Evolutionary conservation across 2,888 invertebrate genomes (phyloP), one percentile per base, ranked within the genome.

Genomic region (Scrobipalpa atriplicella): DNA sequence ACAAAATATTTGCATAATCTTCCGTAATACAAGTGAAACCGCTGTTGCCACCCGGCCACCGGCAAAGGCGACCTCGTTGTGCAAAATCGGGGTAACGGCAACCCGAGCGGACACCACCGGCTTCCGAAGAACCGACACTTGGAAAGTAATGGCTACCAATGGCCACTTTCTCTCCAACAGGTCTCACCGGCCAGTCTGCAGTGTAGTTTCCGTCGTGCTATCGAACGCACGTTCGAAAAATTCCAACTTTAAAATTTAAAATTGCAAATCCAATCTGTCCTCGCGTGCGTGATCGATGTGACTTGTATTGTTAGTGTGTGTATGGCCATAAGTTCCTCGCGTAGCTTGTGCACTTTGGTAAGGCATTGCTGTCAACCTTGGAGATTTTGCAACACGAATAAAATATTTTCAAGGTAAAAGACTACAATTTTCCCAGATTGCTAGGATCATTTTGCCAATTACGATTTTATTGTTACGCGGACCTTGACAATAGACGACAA

Each of bases 21-120:
- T 41, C 18, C 41, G 69, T 67, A 68, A 67, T 66, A 56, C 54
- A 65, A 82, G 81, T 82, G 81, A 83, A 80, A 82, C 79, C 65
- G 76, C 75, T 73, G 80, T 83, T 81, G 78, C 79, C 75, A 79
- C 72, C 76, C 73, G 70, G 68, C 21, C 21, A 10, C 29, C 29
- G 54, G 67, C 68, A 66, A 38, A 29, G 69, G 75, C 77, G 88
- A 83, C 88, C 87, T 83, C 80, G 79, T 87, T 88, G 80, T 81
- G 82, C 83, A 83, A 85, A 87, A 84, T 78, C 73, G 73, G 79
- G 84, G 82, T 89, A 91, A 90, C 88, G 88, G 89, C 89, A 87
- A 58, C 58, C 36, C 9, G 36, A 58, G 38, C 58, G 58, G 58
- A 75, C 71, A 69, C 18, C 52, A 51, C 29, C 47, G 29, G 36